Conservation (phyloP, 2,888 invertebrate genomes). For the Mythimna albipuncta region DNA sequence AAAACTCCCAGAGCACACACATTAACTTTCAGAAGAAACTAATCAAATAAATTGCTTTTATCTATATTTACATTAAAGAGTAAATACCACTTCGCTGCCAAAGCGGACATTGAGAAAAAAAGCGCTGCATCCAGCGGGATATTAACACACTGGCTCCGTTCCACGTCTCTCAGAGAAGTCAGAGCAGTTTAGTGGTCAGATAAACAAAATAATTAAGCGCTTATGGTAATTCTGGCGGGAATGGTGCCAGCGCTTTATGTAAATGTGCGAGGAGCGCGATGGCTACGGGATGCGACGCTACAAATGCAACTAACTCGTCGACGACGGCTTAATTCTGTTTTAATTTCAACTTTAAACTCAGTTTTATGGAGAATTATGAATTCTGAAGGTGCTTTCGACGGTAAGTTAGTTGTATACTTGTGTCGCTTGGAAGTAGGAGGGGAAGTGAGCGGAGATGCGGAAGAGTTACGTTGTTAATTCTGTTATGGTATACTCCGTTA, state of each 20-base stretch:
- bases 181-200: conserved; percentile 85
- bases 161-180: conserved; percentile 71
- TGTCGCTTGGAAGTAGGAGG: conserved; percentile 25
- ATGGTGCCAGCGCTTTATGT: conserved; percentile 73
- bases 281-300: conserved; percentile 63
- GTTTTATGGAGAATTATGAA: conserved; percentile 73
- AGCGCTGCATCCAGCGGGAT: conserved; percentile 37
- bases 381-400: conserved; percentile 57
- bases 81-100: conserved; percentile 43
- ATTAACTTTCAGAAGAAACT: conserved; percentile 20
- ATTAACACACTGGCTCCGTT: conserved; percentile 68
- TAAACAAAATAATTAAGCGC: conserved; percentile 87
- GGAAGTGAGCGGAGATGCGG: background rate
- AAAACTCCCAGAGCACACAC: conserved; percentile 4
- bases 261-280: conserved; percentile 63
- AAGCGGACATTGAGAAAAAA: conserved; percentile 47
- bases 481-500: background rate
- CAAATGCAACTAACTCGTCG: conserved; percentile 72
- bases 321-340: conserved; percentile 74
- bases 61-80: conserved; percentile 52
- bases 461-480: conserved; percentile 8
- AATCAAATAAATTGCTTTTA: conserved; percentile 43
- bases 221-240: conserved; percentile 77
- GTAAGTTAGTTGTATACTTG: conserved; percentile 46
- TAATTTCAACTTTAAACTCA: conserved; percentile 75